phyloP scores from a whole-genome alignment of 2,113 vertebrate species.

The Psilopogon haemacephalus region DNA sequence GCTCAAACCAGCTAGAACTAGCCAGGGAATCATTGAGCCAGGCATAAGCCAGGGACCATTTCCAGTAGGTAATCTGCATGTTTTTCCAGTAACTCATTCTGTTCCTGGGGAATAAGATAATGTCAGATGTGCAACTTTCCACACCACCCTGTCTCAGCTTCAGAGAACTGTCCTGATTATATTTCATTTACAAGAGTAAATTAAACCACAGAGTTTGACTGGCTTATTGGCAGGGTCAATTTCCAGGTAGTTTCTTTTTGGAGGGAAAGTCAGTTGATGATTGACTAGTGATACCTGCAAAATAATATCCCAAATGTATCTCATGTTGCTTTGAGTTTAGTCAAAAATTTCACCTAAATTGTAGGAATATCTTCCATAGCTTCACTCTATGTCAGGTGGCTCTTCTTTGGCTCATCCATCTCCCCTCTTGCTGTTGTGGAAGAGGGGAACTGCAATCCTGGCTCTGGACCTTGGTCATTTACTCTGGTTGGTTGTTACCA shows the following conservation, averaged over 20 bases:
- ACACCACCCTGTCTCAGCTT: not conserved
- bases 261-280: not conserved
- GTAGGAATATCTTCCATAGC: not conserved
- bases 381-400: not conserved
- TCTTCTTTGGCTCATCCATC: not conserved
- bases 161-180: not conserved
- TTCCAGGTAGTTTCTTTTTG: not conserved
- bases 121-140: not conserved
- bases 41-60: not conserved
- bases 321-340: not conserved
- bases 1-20: not conserved
- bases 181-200: not conserved
- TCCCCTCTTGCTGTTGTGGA: not conserved
- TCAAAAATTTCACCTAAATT: not conserved
- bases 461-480: not conserved
- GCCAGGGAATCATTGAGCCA: not conserved
- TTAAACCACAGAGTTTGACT: not conserved
- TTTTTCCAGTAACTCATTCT: not conserved
- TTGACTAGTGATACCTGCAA: not conserved
- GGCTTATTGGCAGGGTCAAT: not conserved
- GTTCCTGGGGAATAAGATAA: not conserved
- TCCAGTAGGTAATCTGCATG: rapidly evolving
- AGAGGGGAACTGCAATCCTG: not conserved
- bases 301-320: not conserved
- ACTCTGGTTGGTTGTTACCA: not conserved